These are phyloP conservation scores for Spialia ferax DNA, from an alignment of 2,888 invertebrate species.

Conservation along the genomic window DNA sequence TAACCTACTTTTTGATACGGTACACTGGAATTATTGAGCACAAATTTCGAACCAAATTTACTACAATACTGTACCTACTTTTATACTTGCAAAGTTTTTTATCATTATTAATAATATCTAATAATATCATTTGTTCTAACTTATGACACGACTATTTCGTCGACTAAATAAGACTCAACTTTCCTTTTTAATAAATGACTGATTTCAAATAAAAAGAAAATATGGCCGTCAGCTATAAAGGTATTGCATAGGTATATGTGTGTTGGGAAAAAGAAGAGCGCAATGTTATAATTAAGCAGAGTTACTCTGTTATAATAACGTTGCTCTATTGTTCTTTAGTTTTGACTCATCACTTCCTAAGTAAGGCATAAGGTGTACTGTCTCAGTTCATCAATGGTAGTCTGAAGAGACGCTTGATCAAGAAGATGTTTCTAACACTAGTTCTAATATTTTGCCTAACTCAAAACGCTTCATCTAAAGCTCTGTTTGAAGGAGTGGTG, in stretches of 20 bases:
- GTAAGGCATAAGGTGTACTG: slow-evolving; percentile 11
- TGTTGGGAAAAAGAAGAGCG: not conserved
- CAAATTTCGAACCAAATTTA: too few relatives aligned
- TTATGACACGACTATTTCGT: too few relatives aligned
- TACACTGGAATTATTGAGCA: not conserved
- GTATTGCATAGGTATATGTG: too few relatives aligned
- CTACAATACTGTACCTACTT: too few relatives aligned
- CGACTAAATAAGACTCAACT: too few relatives aligned
- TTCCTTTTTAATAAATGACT: too few relatives aligned
- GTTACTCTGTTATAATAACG: slow-evolving; percentile 40
- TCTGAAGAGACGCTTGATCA: slow-evolving; percentile 21
- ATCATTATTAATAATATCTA: too few relatives aligned
- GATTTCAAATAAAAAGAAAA: too few relatives aligned
- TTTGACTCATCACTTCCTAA: slow-evolving; percentile 36
- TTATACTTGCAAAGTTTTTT: too few relatives aligned
- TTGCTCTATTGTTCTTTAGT: slow-evolving; percentile 45
- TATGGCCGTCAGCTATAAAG: too few relatives aligned
- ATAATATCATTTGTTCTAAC: too few relatives aligned
- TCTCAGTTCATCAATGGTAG: slow-evolving; percentile 15
- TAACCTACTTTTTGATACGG: slow-evolving; percentile 7
- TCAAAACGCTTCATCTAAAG: slow-evolving; percentile 49
- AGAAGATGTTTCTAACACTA: slow-evolving; percentile 36
- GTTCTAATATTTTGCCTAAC: slow-evolving; percentile 17
- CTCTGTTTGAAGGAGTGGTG: slow-evolving; percentile 50
- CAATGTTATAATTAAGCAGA: slow-evolving; percentile 3